A percentile compares a stretch with the other conserved stretches of the same genome.
Evolutionary conservation across 1,140 invertebrate species (phyloP).

Genomic region (Telenomus remus): DNA sequence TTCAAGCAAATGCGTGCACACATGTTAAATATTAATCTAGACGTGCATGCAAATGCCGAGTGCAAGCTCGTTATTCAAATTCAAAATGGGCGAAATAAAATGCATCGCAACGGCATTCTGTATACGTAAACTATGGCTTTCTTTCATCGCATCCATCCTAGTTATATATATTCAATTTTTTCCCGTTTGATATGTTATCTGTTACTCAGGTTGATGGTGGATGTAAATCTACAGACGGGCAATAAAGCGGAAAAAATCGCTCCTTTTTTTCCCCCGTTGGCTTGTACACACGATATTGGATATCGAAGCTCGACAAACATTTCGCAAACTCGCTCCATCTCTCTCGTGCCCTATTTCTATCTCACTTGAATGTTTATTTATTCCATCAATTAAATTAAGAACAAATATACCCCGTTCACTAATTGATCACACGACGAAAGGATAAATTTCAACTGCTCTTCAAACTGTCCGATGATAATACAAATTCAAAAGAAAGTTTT

Average conservation of each 20-base stretch:
- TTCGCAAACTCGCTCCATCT: conserved; percentile 35
- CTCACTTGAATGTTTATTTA: conserved; percentile 7
- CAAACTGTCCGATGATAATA: neutral
- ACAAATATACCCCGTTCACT: conserved; percentile 27
- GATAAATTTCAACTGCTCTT: conserved; percentile 1
- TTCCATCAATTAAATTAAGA: conserved; percentile 19
- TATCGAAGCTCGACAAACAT: conserved; percentile 41
- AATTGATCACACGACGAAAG: conserved; percentile 7
- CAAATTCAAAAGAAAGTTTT: no score
- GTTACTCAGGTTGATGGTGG: neutral
- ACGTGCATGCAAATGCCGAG: conserved; percentile 21
- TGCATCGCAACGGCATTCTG: conserved; percentile 11
- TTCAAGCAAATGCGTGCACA: conserved; percentile 19
- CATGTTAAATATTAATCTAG: conserved; percentile 35
- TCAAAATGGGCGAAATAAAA: conserved; percentile 20
- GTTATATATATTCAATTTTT: neutral
- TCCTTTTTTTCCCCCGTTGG: conserved; percentile 38
- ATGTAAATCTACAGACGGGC: neutral
- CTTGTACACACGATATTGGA: conserved; percentile 36
- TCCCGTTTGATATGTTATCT: neutral
- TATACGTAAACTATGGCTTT: neutral
- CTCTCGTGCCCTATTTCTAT: neutral
- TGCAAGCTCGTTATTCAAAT: conserved; percentile 37
- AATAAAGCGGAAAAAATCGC: conserved; percentile 29
- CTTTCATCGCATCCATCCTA: conserved; percentile 2